phyloP scores from a whole-genome alignment of 2,113 vertebrate species.

The Cyphomyrus plagiostoma region DNA sequence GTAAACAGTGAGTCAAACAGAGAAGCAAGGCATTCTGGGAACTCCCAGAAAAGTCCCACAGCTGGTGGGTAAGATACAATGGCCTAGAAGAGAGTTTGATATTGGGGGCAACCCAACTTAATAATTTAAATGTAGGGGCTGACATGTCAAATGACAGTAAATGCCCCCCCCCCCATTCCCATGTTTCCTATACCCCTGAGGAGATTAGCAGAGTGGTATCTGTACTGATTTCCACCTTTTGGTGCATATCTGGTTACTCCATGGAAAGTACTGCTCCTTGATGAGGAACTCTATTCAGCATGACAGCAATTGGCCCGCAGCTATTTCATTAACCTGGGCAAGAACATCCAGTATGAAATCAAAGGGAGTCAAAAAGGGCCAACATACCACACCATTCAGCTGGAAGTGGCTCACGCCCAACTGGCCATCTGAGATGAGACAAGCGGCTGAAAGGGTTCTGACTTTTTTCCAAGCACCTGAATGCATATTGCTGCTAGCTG shows the following conservation, averaged over 20 bases:
- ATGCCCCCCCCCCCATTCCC: too few species aligned
- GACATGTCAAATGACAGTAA: neutral
- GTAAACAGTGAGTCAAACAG: neutral
- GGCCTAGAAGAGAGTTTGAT: neutral
- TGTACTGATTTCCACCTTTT: neutral
- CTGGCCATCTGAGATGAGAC: conserved; percentile 31
- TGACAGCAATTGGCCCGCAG: too few species aligned
- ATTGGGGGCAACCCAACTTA: neutral
- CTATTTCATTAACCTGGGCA: neutral
- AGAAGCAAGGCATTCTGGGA: neutral
- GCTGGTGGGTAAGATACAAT: neutral
- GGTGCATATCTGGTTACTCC: neutral
- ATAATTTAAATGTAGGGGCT: neutral
- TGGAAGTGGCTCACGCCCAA: neutral
- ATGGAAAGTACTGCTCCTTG: neutral
- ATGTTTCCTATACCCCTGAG: too few species aligned
- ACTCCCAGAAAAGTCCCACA: neutral
- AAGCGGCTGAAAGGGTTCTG: conserved; percentile 40
- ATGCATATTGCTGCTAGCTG: conserved; percentile 27
- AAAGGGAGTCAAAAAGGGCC: neutral
- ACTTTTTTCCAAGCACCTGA: conserved; percentile 31
- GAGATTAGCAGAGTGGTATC: neutral
- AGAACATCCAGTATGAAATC: neutral
- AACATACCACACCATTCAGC: neutral
- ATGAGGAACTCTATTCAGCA: neutral